Base-by-base conservation (phyloP, 1,140 invertebrate genomes). In the Helicoverpa zea region DNA sequence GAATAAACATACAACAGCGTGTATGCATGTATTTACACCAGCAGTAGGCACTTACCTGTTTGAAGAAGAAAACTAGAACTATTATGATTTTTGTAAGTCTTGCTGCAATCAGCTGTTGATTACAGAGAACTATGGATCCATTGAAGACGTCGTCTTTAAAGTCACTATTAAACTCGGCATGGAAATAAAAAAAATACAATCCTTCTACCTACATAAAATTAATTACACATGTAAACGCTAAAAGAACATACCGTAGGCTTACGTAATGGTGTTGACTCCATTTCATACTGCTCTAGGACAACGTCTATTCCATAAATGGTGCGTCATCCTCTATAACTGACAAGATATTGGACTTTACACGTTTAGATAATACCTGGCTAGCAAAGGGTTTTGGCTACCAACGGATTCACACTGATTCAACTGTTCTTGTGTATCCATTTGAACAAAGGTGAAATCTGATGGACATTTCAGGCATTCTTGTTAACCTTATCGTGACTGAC, bases 301-400 rank as follows among this genome's bases (percentile, higher is more conserved):
- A 14, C 2, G 13, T 14, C 18, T 72, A 18, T 68, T 29, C 14
- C 68, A 51, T 30, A 72, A 29, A 54, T 54, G 49, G 13, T n/a
- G 68, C 11, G 68, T 72, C 68, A 72, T 72, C 68, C 3, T 72
- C 18, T 14, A 23, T n/a, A 72, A 72, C 68, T 29, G 68, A 72
- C 68, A 54, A 72, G 68, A 54, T 43, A 72, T 72, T 72, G 16
- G 68, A 30, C 49, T 64, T 61, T 30, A 47, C 63, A 47, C 14
- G 63, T 16, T 43, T 9, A 29, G 49, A 54, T 23, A 72, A 72
- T 72, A 52, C 49, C 5, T n/a, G 5, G 29, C 18, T 35, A 23
- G n/a, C n/a, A 23, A 7, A 30, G 18, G 12, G 18, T 72, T 54
- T 30, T 29, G 49, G 51, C 13, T 51, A 47, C 47, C 18, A 49